phyloP scores from a whole-genome alignment of 37 sponge, comb jelly and placozoan genomes.

The Petrosia ficiformis region DNA sequence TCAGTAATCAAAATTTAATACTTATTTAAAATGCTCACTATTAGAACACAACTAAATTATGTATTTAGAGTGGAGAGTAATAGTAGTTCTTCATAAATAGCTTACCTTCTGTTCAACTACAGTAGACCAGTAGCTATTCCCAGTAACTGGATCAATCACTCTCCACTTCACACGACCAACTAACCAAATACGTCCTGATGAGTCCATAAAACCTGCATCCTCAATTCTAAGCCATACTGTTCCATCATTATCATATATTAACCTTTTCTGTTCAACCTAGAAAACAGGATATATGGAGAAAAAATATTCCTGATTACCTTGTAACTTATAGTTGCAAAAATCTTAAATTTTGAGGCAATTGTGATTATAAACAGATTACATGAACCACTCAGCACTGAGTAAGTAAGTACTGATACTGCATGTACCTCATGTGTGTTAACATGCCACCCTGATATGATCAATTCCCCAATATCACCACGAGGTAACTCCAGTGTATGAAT shows the following conservation, averaged over 20 bases:
- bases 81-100: background rate
- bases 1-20: too few relatives aligned
- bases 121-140: constrained; percentile 65
- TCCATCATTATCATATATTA: constrained; percentile 52
- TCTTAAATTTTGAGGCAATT: too few relatives aligned
- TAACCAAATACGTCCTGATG: constrained; percentile 81
- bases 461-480: constrained; percentile 59
- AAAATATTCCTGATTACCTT: too few relatives aligned
- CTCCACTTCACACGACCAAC: constrained; percentile 84
- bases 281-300: background rate
- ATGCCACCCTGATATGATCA: constrained; percentile 82
- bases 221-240: constrained; percentile 71
- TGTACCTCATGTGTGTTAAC: constrained; percentile 64
- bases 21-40: too few relatives aligned
- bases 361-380: too few relatives aligned
- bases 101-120: constrained; percentile 78
- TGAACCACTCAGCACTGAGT: too few relatives aligned
- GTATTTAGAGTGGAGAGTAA: too few relatives aligned
- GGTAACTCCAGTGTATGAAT: constrained; percentile 46
- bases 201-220: constrained; percentile 89
- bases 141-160: constrained; percentile 49
- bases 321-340: too few relatives aligned
- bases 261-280: constrained; percentile 48
- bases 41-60: too few relatives aligned
- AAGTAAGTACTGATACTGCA: too few relatives aligned